Percentiles rank a stretch among this genome's conserved stretches.
phyloP scores from a whole-genome alignment of 2,888 invertebrate genomes.

The Hypselothyrea guttata region DNA sequence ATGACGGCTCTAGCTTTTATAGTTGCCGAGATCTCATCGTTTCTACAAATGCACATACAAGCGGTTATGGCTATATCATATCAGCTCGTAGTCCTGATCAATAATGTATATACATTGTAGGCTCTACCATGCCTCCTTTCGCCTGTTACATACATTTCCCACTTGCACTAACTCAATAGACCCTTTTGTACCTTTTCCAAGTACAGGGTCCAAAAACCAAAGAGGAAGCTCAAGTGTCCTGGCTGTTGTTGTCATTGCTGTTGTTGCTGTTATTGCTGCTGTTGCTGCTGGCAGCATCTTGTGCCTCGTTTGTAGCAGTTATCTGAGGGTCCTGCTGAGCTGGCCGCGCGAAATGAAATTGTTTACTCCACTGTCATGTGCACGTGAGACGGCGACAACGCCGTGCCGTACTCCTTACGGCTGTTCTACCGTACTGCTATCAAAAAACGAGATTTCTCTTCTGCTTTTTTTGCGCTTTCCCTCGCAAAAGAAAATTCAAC shows the following conservation, averaged over 20 bases:
- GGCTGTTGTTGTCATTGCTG: constrained; percentile 42
- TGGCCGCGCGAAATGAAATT: constrained; percentile 69
- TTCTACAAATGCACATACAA: no score
- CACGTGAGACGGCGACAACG: constrained; percentile 63
- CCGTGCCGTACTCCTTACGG: constrained; percentile 54
- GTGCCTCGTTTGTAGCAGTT: constrained; percentile 74
- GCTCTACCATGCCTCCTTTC: no score
- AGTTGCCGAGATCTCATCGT: no score
- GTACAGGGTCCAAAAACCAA: no score
- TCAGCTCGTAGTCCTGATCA: no score
- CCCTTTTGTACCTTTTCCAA: no score
- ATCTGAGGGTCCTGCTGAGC: constrained; percentile 67
- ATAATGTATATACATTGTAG: no score
- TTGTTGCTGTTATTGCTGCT: constrained; percentile 28
- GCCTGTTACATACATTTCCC: no score
- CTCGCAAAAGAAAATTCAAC: constrained; percentile 59
- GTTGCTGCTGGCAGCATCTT: constrained; percentile 69
- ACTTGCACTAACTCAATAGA: no score
- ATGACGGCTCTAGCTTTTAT: no score
- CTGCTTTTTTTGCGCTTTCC: constrained; percentile 20
- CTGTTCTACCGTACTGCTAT: constrained; percentile 48
- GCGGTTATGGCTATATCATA: no score
- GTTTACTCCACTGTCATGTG: constrained; percentile 77
- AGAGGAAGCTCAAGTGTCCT: constrained; percentile 64
- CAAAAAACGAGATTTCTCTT: constrained; percentile 70